These are phyloP conservation scores for Heterocephalus glaber DNA, from an alignment of 2,113 vertebrate species.

Conservation along the genomic window DNA sequence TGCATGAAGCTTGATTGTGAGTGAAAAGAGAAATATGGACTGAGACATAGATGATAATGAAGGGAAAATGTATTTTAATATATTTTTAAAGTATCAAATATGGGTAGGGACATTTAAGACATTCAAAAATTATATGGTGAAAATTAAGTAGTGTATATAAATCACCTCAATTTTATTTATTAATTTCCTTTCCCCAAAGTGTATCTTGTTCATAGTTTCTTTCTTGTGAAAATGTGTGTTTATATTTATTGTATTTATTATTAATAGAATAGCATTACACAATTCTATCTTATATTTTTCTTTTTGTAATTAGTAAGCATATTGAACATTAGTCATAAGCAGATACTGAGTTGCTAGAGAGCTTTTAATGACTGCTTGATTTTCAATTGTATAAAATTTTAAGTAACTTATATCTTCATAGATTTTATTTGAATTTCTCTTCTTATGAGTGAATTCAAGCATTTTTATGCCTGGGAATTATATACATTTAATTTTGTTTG, in stretches of 20 bases:
- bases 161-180: neutral
- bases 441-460: neutral
- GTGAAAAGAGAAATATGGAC: neutral
- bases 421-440: neutral
- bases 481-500: neutral
- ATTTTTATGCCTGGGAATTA: neutral
- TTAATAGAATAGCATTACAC: neutral
- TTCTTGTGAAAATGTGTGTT: neutral
- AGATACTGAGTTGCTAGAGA: neutral
- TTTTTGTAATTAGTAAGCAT: neutral
- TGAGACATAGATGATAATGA: neutral
- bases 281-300: neutral
- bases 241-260: neutral
- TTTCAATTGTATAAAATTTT: neutral
- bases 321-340: neutral
- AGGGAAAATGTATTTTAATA: neutral
- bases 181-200: neutral
- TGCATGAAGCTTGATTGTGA: neutral
- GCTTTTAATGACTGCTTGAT: neutral
- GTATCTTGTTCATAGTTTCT: neutral
- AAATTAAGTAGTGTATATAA: neutral
- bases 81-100: neutral
- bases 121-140: neutral
- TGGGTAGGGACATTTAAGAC: neutral
- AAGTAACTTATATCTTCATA: neutral